Conservation (phyloP, 2,113 vertebrate genomes). For the Sigmodon hispidus region DNA sequence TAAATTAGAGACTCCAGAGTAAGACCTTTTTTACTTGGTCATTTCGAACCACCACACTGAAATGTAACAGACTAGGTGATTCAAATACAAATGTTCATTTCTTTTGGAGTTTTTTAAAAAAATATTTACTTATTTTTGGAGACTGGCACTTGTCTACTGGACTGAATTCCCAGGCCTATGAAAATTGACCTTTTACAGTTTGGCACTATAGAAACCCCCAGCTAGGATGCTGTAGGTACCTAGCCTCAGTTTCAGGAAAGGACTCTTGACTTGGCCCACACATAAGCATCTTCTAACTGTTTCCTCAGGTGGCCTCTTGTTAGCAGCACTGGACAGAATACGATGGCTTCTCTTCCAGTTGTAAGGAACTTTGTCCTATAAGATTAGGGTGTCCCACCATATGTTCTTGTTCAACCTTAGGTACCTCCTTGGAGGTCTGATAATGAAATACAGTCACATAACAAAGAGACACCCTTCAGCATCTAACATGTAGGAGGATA, state of each 20-base stretch:
- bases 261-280: background rate
- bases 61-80: background rate
- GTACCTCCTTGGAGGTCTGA: background rate
- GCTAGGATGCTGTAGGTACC: background rate
- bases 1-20: background rate
- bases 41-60: background rate
- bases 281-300: background rate
- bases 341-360: background rate
- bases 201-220: background rate
- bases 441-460: background rate
- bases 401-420: background rate
- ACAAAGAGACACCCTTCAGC: background rate
- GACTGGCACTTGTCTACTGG: background rate
- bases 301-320: background rate
- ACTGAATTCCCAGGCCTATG: background rate
- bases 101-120: background rate
- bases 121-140: background rate
- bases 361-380: background rate
- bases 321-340: background rate
- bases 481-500: background rate
- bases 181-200: background rate
- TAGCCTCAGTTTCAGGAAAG: background rate
- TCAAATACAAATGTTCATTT: background rate
- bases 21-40: background rate
- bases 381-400: fast-evolving